phyloP scores from a whole-genome alignment of 2,113 vertebrate genomes.

The Pleuronectes platessa region DNA sequence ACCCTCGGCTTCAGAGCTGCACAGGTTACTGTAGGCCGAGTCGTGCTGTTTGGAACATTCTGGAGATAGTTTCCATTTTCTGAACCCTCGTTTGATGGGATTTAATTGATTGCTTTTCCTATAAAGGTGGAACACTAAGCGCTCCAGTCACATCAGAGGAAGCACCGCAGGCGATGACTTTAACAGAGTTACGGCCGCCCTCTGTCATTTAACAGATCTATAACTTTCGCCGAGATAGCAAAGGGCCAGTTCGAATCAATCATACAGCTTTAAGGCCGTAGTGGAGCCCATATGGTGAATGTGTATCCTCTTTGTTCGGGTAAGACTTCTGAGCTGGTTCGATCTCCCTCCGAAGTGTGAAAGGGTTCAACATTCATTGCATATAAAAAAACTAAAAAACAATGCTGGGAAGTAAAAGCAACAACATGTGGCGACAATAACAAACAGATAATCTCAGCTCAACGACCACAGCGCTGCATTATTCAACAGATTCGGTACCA shows the following conservation, averaged over 20 bases:
- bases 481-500: slow-evolving; percentile 32
- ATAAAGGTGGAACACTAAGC: slow-evolving; percentile 36
- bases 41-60: slow-evolving; percentile 33
- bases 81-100: slow-evolving; percentile 42
- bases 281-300: background rate
- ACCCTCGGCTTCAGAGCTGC: slow-evolving; percentile 24
- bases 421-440: slow-evolving; percentile 50
- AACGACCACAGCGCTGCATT: slow-evolving; percentile 45
- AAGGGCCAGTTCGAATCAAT: slow-evolving; percentile 1
- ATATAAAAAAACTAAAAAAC: slow-evolving; percentile 12
- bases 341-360: background rate
- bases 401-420: slow-evolving; percentile 35
- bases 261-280: background rate
- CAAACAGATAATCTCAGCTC: slow-evolving; percentile 35
- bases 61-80: slow-evolving; percentile 46
- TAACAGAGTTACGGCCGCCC: slow-evolving; percentile 25
- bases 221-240: slow-evolving; percentile 1
- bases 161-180: slow-evolving; percentile 24
- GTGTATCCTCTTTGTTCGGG: background rate
- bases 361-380: slow-evolving; percentile 6
- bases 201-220: slow-evolving; percentile 28
- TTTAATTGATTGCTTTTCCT: slow-evolving; percentile 42
- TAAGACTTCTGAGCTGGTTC: background rate
- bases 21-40: slow-evolving; percentile 12
- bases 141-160: slow-evolving; percentile 30